A percentile compares a stretch with the other conserved stretches of the same genome.
Conservation (phyloP, 2,888 invertebrate genomes). For the Sycophila texana region DNA sequence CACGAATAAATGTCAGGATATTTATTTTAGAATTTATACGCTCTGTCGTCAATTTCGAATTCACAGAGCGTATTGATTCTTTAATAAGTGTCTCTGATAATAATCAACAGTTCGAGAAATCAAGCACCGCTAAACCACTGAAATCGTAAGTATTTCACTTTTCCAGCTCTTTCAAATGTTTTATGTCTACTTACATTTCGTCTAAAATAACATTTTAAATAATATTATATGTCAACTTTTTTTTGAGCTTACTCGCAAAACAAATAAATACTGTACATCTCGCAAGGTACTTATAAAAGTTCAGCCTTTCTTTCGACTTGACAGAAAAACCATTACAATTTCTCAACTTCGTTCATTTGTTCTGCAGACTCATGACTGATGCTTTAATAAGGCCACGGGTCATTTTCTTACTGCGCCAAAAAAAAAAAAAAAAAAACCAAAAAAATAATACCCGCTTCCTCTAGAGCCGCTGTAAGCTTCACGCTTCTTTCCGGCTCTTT, state of each 20-base stretch:
- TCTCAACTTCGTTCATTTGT: too few relatives aligned
- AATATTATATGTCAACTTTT: neutral
- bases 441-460: neutral
- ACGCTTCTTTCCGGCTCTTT: neutral
- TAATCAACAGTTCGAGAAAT: slow-evolving; percentile 60
- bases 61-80: slow-evolving; percentile 78
- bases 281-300: too few relatives aligned
- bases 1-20: slow-evolving; percentile 66
- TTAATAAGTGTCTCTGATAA: slow-evolving; percentile 74
- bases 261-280: too few relatives aligned
- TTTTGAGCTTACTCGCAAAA: too few relatives aligned
- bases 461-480: neutral
- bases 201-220: too few relatives aligned
- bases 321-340: too few relatives aligned
- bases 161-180: too few relatives aligned
- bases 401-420: neutral
- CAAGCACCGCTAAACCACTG: neutral
- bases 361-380: neutral
- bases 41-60: slow-evolving; percentile 76
- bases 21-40: slow-evolving; percentile 78
- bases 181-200: too few relatives aligned
- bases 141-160: neutral
- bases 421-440: neutral
- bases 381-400: slow-evolving; percentile 23
- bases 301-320: too few relatives aligned